Evolutionary conservation across 2,888 invertebrate species (phyloP).

Genomic region (Hypercompe scribonia): DNA sequence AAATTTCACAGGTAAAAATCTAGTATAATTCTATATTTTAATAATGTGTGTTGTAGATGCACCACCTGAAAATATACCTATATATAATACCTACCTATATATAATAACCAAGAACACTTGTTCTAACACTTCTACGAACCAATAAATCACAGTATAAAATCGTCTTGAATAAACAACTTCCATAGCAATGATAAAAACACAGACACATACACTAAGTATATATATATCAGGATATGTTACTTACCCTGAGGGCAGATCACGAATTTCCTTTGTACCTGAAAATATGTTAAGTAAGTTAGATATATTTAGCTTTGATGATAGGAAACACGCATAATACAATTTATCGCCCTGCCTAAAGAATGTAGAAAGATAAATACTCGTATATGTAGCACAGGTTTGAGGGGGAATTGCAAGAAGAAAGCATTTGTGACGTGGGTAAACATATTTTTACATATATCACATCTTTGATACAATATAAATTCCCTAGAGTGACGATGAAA

Average conservation of each 20-base stretch:
- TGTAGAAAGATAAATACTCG: background rate
- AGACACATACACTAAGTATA: slow-evolving; percentile 10
- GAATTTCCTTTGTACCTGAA: slow-evolving; percentile 50
- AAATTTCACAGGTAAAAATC: no score
- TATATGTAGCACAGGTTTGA: background rate
- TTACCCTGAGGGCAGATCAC: slow-evolving; percentile 49
- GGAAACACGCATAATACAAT: slow-evolving; percentile 19
- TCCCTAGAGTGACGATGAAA: background rate
- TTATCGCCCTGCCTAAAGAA: background rate
- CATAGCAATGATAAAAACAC: slow-evolving; percentile 44
- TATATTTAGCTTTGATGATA: slow-evolving; percentile 42
- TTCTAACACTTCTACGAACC: background rate
- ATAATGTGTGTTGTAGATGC: no score
- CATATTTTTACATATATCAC: no score
- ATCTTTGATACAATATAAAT: background rate
- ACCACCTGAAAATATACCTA: no score
- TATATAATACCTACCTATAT: no score
- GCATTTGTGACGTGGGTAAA: no score
- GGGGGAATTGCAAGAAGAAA: no score
- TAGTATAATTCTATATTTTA: no score
- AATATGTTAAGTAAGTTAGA: slow-evolving; percentile 51
- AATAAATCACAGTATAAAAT: slow-evolving; percentile 18
- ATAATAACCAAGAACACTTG: no score
- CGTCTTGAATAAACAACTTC: slow-evolving; percentile 11
- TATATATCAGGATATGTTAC: slow-evolving; percentile 32